Evolutionary conservation across 1,140 invertebrate genomes (phyloP), one percentile per base, ranked within the genome.

Genomic region (Glomeris maerens): DNA sequence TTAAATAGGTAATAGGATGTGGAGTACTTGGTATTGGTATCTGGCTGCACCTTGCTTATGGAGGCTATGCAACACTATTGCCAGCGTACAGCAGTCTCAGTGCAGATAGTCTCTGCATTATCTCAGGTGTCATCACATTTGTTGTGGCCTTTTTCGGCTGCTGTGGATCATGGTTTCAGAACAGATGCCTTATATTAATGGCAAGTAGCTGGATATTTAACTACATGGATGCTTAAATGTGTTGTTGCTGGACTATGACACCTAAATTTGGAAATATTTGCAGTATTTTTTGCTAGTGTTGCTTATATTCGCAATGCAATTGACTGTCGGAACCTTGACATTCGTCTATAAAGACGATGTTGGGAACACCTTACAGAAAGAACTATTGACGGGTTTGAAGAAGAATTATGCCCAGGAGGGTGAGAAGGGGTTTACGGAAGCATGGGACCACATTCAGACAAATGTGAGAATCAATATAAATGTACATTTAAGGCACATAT

Each of bases 251-350:
- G 26, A 7, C 7, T 46, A 27, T 27, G n/a, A 7, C 5, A 5
- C 5, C 7, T 7, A n/a, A 4, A 5, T 46, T 5, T 46, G 45
- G 5, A 7, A 10, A 20, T 10, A 10, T 44, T 7, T 10, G 7
- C 66, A 88, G 85, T 90, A 89, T 67, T 86, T 90, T 63, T 75
- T 78, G 49, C 64, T 86, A 57, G 81, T 89, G n/a, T 76, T 85
- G 41, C 64, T 85, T 39, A 74, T 87, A 53, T 84, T 89, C 65
- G 70, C 83, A 50, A 73, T 81, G 50, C 83, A 89, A 62, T 81
- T 89, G 52, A 72, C 82, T 54, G 69, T 82, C 20, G 84, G 81
- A 36, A 78, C 79, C 2, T 68, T 87, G 27, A 80, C 79, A 5
- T 86, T 88, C 60, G 72, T 84, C 39, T 85, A 84, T 63, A 74